A percentile compares a stretch with the other conserved stretches of the same genome.
Evolutionary conservation across 64 coral and sea anemone species (phyloP).

Genomic region (Dendrophyllia cribrosa): DNA sequence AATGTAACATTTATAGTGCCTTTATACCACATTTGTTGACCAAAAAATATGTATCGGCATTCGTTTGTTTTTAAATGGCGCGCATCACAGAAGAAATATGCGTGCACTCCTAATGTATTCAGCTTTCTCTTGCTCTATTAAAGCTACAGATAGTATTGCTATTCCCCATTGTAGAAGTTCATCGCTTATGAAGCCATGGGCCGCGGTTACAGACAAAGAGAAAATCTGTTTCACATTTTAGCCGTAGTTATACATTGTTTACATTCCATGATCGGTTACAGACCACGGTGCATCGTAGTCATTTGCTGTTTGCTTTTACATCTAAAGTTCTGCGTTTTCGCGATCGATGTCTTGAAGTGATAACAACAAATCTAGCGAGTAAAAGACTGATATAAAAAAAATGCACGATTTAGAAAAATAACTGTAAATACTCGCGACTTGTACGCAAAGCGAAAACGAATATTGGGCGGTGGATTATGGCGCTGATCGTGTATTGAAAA

Average conservation of each 20-base stretch:
- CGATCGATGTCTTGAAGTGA: not conserved
- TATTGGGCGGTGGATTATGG: not conserved
- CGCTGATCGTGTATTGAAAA: not conserved
- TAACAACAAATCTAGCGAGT: not conserved
- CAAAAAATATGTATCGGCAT: no score
- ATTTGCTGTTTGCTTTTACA: not conserved
- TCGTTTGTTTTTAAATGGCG: not conserved
- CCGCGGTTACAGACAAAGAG: not conserved
- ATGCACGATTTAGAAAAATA: not conserved
- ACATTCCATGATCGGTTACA: constrained; percentile 13
- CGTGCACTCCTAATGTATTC: not conserved
- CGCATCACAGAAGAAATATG: not conserved
- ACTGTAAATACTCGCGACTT: not conserved
- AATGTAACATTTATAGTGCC: no score
- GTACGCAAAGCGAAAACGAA: not conserved
- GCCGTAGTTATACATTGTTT: constrained; percentile 15
- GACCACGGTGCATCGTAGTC: not conserved
- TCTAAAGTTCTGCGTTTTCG: not conserved
- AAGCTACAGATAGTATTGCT: not conserved
- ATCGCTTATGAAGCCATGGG: not conserved
- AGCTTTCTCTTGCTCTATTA: not conserved
- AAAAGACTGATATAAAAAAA: not conserved
- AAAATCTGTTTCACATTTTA: not conserved
- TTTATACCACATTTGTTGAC: no score
- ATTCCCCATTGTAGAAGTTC: not conserved